Percentiles rank a stretch among this genome's conserved stretches.
phyloP scores from a whole-genome alignment of 2,113 vertebrate species.

The Lontra canadensis region DNA sequence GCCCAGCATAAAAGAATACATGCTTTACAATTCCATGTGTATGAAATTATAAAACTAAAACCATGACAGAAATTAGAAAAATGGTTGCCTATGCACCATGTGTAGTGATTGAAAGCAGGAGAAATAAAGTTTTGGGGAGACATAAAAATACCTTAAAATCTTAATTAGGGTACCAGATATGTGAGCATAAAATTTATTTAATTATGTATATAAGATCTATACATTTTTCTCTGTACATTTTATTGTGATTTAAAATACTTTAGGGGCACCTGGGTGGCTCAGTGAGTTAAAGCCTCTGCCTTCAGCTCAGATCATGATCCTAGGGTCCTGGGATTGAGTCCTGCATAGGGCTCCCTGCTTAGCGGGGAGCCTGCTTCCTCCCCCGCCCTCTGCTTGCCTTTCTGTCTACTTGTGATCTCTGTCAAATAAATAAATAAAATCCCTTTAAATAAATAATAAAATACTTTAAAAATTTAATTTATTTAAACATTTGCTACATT shows the following conservation, averaged over 20 bases:
- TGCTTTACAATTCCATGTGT: neutral
- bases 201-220: neutral
- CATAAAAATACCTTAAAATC: neutral
- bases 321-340: too few species aligned
- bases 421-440: too few species aligned
- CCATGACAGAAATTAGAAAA: neutral
- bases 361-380: too few species aligned
- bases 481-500: conserved; percentile 8
- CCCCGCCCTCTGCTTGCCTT: too few species aligned
- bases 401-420: too few species aligned
- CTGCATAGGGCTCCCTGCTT: too few species aligned
- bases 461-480: neutral
- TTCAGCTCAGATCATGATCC: too few species aligned
- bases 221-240: neutral
- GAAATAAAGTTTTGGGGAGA: neutral
- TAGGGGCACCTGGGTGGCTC: too few species aligned
- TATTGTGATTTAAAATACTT: conserved; percentile 13
- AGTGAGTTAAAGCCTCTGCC: too few species aligned
- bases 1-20: neutral
- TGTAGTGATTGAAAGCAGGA: neutral
- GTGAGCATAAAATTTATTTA: neutral
- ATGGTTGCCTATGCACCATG: neutral
- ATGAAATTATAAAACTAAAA: conserved; percentile 31
- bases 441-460: neutral
- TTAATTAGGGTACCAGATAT: neutral